phyloP scores from a whole-genome alignment of 2,797 vertebrate genomes.

The Jordanella pulchra region DNA sequence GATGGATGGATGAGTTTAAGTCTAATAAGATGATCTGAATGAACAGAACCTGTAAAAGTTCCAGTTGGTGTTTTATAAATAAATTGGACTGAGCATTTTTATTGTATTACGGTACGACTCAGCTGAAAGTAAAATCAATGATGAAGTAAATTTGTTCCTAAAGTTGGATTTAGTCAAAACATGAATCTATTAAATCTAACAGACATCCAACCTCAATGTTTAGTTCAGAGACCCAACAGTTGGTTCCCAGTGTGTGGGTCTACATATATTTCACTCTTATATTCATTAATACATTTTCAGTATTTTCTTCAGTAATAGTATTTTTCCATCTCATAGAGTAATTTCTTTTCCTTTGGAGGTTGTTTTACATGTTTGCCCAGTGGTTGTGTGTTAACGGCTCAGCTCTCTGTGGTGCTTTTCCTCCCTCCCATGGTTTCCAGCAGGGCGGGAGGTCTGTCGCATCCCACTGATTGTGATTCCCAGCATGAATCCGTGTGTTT shows the following conservation, averaged over 20 bases:
- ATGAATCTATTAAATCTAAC: no score
- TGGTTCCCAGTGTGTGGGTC: background rate
- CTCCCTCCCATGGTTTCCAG: constrained; percentile 30
- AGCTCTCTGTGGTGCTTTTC: constrained; percentile 8
- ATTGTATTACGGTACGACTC: no score
- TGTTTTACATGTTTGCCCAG: constrained; percentile 46
- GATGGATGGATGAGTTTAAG: no score
- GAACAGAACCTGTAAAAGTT: no score
- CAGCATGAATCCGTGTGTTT: constrained; percentile 2
- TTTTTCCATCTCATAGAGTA: constrained; percentile 15
- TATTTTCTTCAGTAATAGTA: constrained; percentile 15
- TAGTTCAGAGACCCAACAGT: background rate
- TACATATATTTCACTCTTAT: background rate
- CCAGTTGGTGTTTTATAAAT: no score
- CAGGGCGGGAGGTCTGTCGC: constrained; percentile 27
- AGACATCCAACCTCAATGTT: background rate
- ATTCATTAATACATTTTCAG: background rate
- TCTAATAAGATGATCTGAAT: no score
- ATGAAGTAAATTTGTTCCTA: no score
- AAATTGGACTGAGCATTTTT: no score
- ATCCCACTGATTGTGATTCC: constrained; percentile 37
- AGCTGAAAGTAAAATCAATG: no score
- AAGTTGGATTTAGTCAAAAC: no score
- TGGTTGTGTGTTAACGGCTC: constrained; percentile 21
- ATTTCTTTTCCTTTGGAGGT: constrained; percentile 22